These are phyloP conservation scores for Rhopalosiphum padi DNA, from an alignment of 1,140 invertebrate species.

Conservation along the genomic window DNA sequence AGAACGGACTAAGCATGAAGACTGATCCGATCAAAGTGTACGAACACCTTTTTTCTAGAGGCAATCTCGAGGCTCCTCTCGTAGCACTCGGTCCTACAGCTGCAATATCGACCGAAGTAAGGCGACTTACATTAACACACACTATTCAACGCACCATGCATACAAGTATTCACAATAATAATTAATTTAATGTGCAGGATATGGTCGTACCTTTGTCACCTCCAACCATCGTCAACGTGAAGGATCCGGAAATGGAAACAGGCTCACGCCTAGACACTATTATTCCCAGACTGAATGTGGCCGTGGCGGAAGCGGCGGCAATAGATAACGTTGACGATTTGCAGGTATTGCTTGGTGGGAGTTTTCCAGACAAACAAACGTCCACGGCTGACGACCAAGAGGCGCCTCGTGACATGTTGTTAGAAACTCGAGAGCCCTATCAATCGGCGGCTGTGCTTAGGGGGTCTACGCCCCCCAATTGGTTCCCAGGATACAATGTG, in stretches of 20 bases:
- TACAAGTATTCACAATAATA: neutral
- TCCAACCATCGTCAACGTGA: neutral
- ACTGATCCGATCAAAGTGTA: conserved; percentile 39
- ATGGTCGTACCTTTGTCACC: conserved; percentile 19
- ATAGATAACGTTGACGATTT: conserved; percentile 23
- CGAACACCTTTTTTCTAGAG: conserved; percentile 49
- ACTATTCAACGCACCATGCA: neutral
- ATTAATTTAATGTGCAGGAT: neutral
- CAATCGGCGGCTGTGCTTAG: conserved; percentile 29
- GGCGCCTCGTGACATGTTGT: neutral
- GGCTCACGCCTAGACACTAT: conserved; percentile 6
- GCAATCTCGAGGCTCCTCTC: conserved; percentile 21
- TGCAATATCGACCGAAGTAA: conserved; percentile 30
- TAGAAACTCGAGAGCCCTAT: neutral
- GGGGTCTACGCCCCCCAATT: conserved; percentile 22
- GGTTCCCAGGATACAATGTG: conserved; percentile 48
- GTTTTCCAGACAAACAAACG: neutral
- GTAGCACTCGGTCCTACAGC: conserved; percentile 26
- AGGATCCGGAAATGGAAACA: conserved; percentile 40
- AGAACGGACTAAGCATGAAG: conserved; percentile 34
- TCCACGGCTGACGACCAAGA: neutral
- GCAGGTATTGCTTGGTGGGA: neutral
- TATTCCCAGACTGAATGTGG: neutral
- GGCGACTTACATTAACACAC: neutral
- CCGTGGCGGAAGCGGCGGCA: neutral